phyloP scores from a whole-genome alignment of 1,140 invertebrate genomes.

The Berghia stephanieae region DNA sequence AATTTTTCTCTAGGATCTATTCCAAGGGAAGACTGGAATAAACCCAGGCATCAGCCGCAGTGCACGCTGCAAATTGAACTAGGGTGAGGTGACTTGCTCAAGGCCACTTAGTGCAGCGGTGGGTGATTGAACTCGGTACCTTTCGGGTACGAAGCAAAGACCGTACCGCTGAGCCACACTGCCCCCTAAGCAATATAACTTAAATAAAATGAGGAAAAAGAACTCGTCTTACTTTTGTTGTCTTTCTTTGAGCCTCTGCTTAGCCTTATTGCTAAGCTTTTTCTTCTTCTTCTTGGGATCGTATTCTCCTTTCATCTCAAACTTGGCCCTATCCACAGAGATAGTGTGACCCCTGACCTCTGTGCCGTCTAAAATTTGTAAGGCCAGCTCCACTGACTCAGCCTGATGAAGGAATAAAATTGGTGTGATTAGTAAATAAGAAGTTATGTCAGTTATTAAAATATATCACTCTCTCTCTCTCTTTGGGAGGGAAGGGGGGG shows the following conservation, averaged over 20 bases:
- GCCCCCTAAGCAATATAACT: no score
- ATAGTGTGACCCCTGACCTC: slow-evolving; percentile 79
- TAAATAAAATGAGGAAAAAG: not conserved
- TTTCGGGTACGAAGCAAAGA: no score
- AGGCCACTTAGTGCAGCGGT: no score
- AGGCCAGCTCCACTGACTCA: slow-evolving; percentile 92
- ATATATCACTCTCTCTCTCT: not conserved
- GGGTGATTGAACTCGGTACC: no score
- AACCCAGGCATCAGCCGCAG: no score
- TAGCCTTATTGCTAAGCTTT: slow-evolving; percentile 79
- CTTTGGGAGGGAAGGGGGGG: no score
- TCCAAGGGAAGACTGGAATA: no score
- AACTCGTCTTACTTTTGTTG: slow-evolving; percentile 82
- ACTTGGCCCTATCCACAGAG: slow-evolving; percentile 91
- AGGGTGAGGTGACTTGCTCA: no score
- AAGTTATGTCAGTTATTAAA: not conserved
- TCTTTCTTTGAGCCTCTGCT: slow-evolving; percentile 87
- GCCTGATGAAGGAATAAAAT: slow-evolving; percentile 72
- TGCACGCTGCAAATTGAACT: no score
- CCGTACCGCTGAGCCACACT: no score
- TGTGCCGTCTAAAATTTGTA: slow-evolving; percentile 91
- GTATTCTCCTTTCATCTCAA: slow-evolving; percentile 94
- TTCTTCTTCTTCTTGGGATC: slow-evolving; percentile 94
- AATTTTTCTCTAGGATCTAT: no score
- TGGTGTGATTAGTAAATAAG: not conserved